A percentile compares a stretch with the other conserved stretches of the same genome.
Conservation (phyloP, 2,888 invertebrate genomes). For the Listrodromus nycthemerus region DNA sequence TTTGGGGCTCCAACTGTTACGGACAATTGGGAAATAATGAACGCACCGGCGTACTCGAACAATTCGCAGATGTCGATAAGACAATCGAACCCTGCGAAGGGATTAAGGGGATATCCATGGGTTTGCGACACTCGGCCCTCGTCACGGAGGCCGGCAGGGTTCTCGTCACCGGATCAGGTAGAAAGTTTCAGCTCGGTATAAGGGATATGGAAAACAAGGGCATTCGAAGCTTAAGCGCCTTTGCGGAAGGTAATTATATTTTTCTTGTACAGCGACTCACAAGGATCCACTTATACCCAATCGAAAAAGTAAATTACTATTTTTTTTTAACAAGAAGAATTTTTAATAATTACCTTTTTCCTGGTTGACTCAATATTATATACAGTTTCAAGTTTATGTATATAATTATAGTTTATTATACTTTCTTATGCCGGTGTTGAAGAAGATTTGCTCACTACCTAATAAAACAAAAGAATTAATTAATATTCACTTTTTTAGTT, state of each 20-base stretch:
- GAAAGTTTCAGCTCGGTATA: conserved; percentile 89
- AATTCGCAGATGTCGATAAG: conserved; percentile 81
- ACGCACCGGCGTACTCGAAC: not conserved
- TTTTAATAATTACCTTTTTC: not conserved
- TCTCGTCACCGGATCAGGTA: conserved; percentile 88
- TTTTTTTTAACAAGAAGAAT: conserved; percentile 28
- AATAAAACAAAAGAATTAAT: no score
- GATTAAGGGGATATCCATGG: conserved; percentile 88
- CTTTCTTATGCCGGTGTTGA: no score
- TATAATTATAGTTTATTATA: no score
- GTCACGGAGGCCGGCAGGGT: conserved; percentile 88
- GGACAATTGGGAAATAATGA: conserved; percentile 88
- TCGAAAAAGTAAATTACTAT: no score
- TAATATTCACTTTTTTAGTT: not conserved
- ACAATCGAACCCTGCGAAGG: conserved; percentile 84
- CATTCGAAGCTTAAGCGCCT: conserved; percentile 83
- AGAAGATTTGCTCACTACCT: no score
- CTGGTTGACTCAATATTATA: not conserved
- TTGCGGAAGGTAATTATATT: conserved; percentile 71
- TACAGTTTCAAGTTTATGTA: conserved; percentile 81
- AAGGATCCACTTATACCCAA: no score
- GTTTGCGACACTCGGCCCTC: conserved; percentile 89
- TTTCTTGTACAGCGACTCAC: no score
- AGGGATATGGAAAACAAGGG: conserved; percentile 81
- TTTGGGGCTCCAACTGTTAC: conserved; percentile 93